Base-by-base conservation (phyloP, 2,113 vertebrate species). In the Zingel zingel region DNA sequence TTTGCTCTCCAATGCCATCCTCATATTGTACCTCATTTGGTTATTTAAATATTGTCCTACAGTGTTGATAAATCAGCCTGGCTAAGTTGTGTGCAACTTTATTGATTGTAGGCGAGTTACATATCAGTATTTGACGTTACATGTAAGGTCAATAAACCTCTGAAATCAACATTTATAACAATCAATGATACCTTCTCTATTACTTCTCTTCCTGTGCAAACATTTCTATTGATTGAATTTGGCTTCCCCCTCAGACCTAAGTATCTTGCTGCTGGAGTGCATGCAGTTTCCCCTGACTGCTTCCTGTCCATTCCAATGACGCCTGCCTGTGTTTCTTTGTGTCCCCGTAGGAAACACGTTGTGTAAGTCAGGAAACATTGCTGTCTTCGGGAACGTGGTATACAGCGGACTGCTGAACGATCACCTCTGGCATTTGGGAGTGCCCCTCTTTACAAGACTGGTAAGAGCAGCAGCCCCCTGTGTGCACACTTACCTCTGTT, bases 391-490 rank as follows among this genome's bases (percentile, higher is more conserved):
- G 90, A 94, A 94, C 94, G 94, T 95, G 90, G 92, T 93, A 57
- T 92, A 92, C 91, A 84, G 91, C 84, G 93, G 93, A 30, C 89
- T 94, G 91, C 91, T 94, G 89, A 93, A 89, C 89, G 92, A 95
- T 71, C 93, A 93, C 91, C 92, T 94, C 80, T 94, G 93, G 92
- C 90, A 94, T 93, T 83, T 94, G 82, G 94, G 94, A 91, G 93
- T 93, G 80, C 94, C 94, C 86, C 93, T 94, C 91, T 95, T 94
- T 82, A 94, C 91, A 61, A 94, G 93, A 94, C 92, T 93, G 94
- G 94, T 94, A 90, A 94, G 94, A 82, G 72, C 83, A 67, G 53
- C 79, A 9, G 62, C 21, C 77, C 85, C 78, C 86, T 39, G 69
- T 62, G 83, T 47, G 76, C 81, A 86, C 86, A 74, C 85, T 91